Percentiles rank a stretch among this genome's conserved stretches.
Evolutionary conservation across 2,888 invertebrate species (phyloP).

Genomic region (Drepana falcataria): DNA sequence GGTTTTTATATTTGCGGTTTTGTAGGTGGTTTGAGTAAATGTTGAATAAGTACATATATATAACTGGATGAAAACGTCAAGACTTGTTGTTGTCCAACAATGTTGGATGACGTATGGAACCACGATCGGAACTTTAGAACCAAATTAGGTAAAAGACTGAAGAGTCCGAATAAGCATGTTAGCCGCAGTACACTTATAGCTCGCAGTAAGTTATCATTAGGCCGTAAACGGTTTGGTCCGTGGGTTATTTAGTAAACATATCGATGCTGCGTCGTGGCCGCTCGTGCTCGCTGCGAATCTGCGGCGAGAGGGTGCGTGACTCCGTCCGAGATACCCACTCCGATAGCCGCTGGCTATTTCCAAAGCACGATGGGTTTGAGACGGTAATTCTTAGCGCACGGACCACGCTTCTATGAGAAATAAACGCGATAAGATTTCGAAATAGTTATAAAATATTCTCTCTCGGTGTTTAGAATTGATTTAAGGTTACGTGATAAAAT

Average conservation of each 20-base stretch:
- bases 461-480: no score
- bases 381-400: conserved; percentile 22
- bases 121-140: no score
- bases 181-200: background rate
- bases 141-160: no score
- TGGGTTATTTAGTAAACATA: conserved; percentile 8
- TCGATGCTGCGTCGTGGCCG: conserved; percentile 9
- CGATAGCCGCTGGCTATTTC: conserved; percentile 40
- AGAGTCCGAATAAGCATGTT: background rate
- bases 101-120: no score
- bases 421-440: background rate
- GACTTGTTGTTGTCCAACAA: no score
- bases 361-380: conserved; percentile 32
- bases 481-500: no score
- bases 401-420: conserved; percentile 7
- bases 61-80: no score
- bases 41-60: no score
- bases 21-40: background rate
- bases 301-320: conserved; percentile 46
- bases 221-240: background rate
- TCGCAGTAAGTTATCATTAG: conserved; percentile 2
- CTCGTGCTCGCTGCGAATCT: conserved; percentile 25
- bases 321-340: conserved; percentile 38
- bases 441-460: background rate
- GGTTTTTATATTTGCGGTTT: background rate